A percentile compares a stretch with the other conserved stretches of the same genome.
These are phyloP conservation scores for Syngnathoides biaculeatus DNA, from an alignment of 2,113 vertebrate species.

Conservation along the genomic window DNA sequence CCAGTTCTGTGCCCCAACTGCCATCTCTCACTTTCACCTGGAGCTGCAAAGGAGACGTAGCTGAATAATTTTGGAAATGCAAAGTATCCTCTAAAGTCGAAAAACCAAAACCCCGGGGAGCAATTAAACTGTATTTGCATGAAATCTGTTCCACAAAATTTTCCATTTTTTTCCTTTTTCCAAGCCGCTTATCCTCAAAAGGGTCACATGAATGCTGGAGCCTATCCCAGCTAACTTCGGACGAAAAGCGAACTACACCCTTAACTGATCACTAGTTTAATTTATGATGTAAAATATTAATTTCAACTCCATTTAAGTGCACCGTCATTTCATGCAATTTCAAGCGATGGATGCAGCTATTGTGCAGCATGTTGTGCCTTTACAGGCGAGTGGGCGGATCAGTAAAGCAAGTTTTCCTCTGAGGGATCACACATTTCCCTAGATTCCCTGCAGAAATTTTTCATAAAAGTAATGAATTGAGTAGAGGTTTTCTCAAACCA, in stretches of 20 bases:
- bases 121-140: too few relatives aligned
- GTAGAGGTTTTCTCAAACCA: constrained; percentile 69
- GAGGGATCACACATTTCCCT: constrained; percentile 56
- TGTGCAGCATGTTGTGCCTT: constrained; percentile 26
- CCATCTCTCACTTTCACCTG: constrained; percentile 44
- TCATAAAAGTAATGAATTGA: constrained; percentile 64
- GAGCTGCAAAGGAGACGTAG: background rate
- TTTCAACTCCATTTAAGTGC: too few relatives aligned
- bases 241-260: too few relatives aligned
- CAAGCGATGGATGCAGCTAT: constrained; percentile 44
- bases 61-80: background rate
- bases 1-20: constrained; percentile 33
- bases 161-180: too few relatives aligned
- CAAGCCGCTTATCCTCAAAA: too few relatives aligned
- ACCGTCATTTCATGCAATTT: background rate
- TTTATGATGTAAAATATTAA: too few relatives aligned
- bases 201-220: too few relatives aligned
- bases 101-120: too few relatives aligned
- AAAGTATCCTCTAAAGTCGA: background rate
- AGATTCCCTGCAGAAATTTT: constrained; percentile 48
- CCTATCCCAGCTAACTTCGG: too few relatives aligned
- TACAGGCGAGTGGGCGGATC: constrained; percentile 1
- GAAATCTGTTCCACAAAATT: too few relatives aligned
- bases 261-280: too few relatives aligned
- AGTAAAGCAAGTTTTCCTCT: constrained; percentile 30